These are phyloP conservation scores for Harpagus bidentatus DNA, from an alignment of 2,113 vertebrate species.

Conservation along the genomic window DNA sequence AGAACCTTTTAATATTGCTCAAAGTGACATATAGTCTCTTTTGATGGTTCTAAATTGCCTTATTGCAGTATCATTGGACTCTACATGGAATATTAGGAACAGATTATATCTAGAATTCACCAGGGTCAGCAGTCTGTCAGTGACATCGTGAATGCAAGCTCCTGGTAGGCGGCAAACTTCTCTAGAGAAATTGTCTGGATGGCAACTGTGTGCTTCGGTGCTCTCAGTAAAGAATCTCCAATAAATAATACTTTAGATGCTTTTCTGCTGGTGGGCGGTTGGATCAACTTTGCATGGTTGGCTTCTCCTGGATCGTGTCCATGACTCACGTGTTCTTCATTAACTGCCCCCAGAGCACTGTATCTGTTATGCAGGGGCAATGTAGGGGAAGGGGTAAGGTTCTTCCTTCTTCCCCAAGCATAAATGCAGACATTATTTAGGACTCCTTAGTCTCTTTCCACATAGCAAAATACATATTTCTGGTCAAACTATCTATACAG, in stretches of 20 bases:
- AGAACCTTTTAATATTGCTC: background rate
- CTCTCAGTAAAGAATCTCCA: background rate
- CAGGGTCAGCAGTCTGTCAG: background rate
- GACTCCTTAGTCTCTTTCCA: background rate
- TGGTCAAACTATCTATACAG: background rate
- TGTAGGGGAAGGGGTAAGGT: background rate
- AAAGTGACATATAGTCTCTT: background rate
- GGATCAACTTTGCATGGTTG: background rate
- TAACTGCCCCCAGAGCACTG: background rate
- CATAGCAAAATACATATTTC: background rate
- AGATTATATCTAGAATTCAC: background rate
- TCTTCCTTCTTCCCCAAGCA: background rate
- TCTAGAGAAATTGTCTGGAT: background rate
- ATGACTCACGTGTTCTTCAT: background rate
- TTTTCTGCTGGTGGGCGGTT: background rate
- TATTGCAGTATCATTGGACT: fast-evolving
- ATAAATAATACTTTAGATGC: background rate
- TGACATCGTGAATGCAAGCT: fast-evolving
- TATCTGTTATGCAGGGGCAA: background rate
- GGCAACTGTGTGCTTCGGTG: background rate
- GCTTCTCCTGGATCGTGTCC: background rate
- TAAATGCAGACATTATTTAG: background rate
- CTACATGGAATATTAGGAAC: background rate
- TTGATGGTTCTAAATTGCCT: background rate
- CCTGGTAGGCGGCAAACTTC: background rate